phyloP scores from a whole-genome alignment of 2,888 invertebrate species.

The Erannis defoliaria region DNA sequence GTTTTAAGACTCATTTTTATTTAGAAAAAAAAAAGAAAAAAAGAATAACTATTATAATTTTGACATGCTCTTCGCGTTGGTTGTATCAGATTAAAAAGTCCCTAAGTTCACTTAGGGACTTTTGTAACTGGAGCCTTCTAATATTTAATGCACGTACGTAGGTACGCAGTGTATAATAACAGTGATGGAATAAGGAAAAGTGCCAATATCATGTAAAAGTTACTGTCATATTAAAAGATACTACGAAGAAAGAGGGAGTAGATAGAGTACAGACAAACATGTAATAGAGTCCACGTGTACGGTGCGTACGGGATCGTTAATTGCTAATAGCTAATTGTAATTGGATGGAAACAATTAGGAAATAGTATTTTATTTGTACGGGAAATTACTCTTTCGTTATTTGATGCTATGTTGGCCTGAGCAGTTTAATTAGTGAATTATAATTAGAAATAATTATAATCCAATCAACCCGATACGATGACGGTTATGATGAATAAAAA shows the following conservation, averaged over 20 bases:
- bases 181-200: background rate
- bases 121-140: no score
- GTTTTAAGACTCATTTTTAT: no score
- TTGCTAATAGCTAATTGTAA: constrained; percentile 17
- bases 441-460: no score
- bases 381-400: constrained; percentile 8
- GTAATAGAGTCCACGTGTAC: background rate
- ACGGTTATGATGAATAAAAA: no score
- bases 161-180: no score
- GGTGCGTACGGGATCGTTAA: constrained; percentile 7
- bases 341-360: constrained; percentile 26
- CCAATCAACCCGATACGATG: no score
- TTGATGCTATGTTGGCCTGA: constrained; percentile 10
- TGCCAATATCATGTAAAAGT: background rate
- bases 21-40: no score
- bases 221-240: background rate
- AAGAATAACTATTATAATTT: no score
- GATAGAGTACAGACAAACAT: background rate
- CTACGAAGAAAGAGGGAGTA: background rate
- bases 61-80: no score
- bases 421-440: background rate
- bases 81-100: no score
- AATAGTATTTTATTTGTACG: constrained; percentile 14
- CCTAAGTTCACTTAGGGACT: no score
- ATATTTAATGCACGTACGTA: no score